A percentile compares a stretch with the other conserved stretches of the same genome.
Evolutionary conservation across 2,113 vertebrate species (phyloP).

Genomic region (Cryptomyrus ogoouensis): DNA sequence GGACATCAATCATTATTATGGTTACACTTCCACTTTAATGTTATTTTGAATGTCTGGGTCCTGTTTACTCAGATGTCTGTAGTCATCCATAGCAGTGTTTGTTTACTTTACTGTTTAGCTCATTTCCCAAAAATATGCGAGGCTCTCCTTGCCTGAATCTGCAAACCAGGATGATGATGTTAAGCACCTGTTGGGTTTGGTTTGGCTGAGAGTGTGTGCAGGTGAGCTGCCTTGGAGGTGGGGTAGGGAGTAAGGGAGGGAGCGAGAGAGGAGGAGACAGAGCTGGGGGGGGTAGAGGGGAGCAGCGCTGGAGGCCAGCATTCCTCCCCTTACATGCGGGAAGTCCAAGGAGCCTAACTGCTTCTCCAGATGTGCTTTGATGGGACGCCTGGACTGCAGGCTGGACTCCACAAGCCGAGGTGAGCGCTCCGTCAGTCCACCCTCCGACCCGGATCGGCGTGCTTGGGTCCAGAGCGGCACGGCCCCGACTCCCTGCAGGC

Average conservation of each 20-base stretch:
- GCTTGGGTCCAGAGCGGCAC: neutral
- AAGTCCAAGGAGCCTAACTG: conserved; percentile 27
- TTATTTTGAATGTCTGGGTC: neutral
- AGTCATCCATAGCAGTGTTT: neutral
- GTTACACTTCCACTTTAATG: neutral
- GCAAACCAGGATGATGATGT: neutral
- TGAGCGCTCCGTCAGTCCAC: conserved; percentile 12
- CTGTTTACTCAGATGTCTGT: neutral
- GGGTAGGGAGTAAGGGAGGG: neutral
- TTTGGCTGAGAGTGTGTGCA: neutral
- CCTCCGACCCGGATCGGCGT: neutral
- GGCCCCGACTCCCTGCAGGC: neutral
- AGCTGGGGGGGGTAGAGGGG: conserved; percentile 31
- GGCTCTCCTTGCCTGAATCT: neutral
- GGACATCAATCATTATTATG: neutral
- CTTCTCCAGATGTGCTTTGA: conserved; percentile 42
- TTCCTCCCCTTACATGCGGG: conserved; percentile 46
- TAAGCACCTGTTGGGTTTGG: neutral
- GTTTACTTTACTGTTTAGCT: neutral
- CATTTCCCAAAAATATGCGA: neutral
- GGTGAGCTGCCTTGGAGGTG: conserved; percentile 20
- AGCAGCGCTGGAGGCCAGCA: conserved; percentile 39
- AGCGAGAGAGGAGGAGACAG: neutral
- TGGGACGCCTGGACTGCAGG: conserved; percentile 23
- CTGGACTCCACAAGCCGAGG: conserved; percentile 24